Base-by-base conservation (phyloP, 2,888 invertebrate species). In the Sminthurinus aureus region DNA sequence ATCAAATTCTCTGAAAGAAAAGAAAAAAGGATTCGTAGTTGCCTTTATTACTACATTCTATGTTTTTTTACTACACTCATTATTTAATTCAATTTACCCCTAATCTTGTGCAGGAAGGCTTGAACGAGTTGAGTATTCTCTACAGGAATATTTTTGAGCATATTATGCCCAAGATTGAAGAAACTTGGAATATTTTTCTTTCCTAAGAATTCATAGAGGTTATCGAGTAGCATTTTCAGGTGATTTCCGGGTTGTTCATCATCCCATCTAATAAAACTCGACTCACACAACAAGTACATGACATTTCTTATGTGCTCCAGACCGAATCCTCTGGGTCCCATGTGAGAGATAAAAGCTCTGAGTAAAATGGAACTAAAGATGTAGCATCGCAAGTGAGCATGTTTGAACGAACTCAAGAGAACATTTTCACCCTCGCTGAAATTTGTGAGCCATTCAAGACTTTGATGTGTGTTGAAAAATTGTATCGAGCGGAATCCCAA, bases 381-480 rank as follows among this genome's bases (percentile, higher is more conserved):
- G 89, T 94, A 94, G 83, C 94, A 93, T 85, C 94, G 92, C 74
- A 94, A 92, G 89, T 96, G 96, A 0, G 94, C 92, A 89, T 93
- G 93, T 0, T 93, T 93, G 89, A 96, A 91, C 87, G 93, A 93
- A 20, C 93, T 93, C 89, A 96, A 94, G 86, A 96, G 91, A 89
- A 93, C 94, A 38, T 93, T 92, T 90, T 96, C 95, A 0, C 94
- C 95, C 82, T 93, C 93, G 0, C 95, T 95, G 89, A 95, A 96
- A 69, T 93, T 92, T 2, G 96, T 91, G 90, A 93, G 94, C 96
- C 96, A 96, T 90, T 96, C 95, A 24, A 95, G 90, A 84, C 93
- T 92, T 78, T 93, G 92, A 58, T 93, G 92, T 0, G 92, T 91
- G 89, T 94, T 94, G 22, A 90, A 90, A 1, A 93, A 92, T 81